Conservation (phyloP, 1,140 invertebrate genomes). For the Nymphalis io region DNA sequence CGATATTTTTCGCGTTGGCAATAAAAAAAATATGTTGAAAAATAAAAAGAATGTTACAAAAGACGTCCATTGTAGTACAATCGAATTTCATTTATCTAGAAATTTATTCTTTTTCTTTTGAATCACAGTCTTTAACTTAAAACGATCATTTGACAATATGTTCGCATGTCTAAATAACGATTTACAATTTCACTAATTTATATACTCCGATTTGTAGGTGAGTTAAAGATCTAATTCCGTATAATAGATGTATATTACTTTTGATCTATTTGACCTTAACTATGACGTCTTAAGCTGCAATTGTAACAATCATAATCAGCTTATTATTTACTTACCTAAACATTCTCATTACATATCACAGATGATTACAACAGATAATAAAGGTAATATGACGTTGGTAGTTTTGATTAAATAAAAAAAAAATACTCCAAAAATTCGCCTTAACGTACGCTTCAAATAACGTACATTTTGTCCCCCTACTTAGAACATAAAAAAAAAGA, state of each 20-base stretch:
- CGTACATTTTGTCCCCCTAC: no score
- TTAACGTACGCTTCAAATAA: no score
- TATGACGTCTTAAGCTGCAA: not conserved
- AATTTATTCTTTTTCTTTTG: not conserved
- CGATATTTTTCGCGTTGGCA: not conserved
- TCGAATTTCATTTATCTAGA: not conserved
- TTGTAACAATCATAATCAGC: no score
- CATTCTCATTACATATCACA: no score
- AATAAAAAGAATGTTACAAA: constrained; percentile 2
- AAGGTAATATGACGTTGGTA: no score
- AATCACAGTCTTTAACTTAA: constrained; percentile 8
- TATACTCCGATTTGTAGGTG: not conserved
- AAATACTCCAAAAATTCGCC: no score
- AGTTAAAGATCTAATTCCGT: not conserved
- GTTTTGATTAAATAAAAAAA: no score
- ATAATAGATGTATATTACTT: not conserved
- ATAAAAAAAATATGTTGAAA: constrained; percentile 4
- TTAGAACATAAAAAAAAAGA: no score
- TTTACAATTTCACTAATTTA: not conserved
- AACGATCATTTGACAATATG: constrained; percentile 15
- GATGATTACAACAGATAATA: no score
- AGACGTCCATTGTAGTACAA: constrained; percentile 9
- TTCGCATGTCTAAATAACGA: not conserved
- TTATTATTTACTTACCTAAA: no score
- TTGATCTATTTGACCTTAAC: not conserved